Percentiles rank a stretch among this genome's conserved stretches.
Evolutionary conservation across 2,888 invertebrate genomes (phyloP).

Genomic region (Caenorhabditis becei): DNA sequence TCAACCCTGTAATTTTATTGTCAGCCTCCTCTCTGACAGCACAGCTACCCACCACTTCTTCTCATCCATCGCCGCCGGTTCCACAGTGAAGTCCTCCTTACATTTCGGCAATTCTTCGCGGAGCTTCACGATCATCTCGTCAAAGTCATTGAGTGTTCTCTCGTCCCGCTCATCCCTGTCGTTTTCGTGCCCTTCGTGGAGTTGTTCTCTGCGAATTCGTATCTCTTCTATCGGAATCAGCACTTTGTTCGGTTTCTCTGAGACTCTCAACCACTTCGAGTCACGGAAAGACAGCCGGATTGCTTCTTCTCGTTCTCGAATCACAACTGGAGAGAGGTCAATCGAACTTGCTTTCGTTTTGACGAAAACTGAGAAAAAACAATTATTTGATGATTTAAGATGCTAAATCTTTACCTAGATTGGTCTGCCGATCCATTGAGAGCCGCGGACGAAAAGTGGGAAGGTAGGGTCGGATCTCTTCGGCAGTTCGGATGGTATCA

Average conservation of each 20-base stretch:
- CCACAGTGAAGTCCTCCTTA: conserved; percentile 35
- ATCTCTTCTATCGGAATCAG: conserved; percentile 60
- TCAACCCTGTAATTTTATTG: conserved; percentile 35
- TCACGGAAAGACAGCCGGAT: conserved; percentile 53
- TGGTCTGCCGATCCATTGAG: conserved; percentile 57
- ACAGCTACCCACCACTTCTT: conserved; percentile 35
- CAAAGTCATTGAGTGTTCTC: conserved; percentile 38
- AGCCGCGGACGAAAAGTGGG: conserved; percentile 36
- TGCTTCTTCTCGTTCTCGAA: conserved; percentile 57
- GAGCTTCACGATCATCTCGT: conserved; percentile 34
- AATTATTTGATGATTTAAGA: background rate
- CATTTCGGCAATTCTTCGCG: conserved; percentile 28
- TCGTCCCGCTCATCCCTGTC: conserved; percentile 23
- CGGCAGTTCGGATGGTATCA: conserved; percentile 59
- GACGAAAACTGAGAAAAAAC: conserved; percentile 67
- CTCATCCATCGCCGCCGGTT: conserved; percentile 38
- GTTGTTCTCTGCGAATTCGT: conserved; percentile 47
- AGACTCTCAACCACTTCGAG: conserved; percentile 55
- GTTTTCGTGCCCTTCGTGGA: conserved; percentile 10
- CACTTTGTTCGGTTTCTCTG: conserved; percentile 35
- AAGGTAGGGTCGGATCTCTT: conserved; percentile 60
- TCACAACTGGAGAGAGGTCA: conserved; percentile 63
- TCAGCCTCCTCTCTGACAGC: background rate
- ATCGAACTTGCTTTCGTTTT: conserved; percentile 69
- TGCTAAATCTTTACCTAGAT: conserved; percentile 67